phyloP scores from a whole-genome alignment of 1,140 invertebrate species.

The Pogonus chalceus region DNA sequence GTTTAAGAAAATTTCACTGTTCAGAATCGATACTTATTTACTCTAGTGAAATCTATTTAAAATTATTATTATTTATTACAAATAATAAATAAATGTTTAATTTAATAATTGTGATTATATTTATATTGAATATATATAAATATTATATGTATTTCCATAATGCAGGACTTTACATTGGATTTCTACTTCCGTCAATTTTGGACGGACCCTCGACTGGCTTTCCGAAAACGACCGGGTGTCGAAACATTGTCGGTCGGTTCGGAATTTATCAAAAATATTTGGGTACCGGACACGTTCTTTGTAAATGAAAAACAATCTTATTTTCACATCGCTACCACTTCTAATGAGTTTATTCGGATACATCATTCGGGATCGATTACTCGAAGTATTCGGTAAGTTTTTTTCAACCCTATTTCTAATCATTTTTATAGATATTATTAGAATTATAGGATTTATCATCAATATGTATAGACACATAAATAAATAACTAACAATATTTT shows the following conservation, averaged over 20 bases:
- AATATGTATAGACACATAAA: neutral
- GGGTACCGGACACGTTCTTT: constrained; percentile 98
- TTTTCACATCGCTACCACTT: constrained; percentile 95
- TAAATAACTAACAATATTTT: neutral
- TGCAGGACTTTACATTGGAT: constrained; percentile 97
- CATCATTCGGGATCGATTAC: constrained; percentile 89
- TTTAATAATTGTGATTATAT: too few species aligned
- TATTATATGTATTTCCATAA: too few species aligned
- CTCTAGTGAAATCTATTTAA: too few species aligned
- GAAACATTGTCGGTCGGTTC: constrained; percentile 84
- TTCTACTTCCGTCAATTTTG: constrained; percentile 98
- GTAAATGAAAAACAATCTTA: constrained; percentile 97
- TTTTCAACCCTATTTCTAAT: constrained; percentile 15
- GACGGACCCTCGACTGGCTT: constrained; percentile 88
- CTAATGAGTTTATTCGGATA: constrained; percentile 94
- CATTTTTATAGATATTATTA: constrained; percentile 23
- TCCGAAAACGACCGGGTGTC: constrained; percentile 74
- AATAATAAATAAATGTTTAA: too few species aligned
- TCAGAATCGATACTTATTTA: too few species aligned
- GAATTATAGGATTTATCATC: constrained; percentile 26
- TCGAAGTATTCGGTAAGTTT: constrained; percentile 83
- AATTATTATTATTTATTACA: too few species aligned
- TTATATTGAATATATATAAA: too few species aligned
- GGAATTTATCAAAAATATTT: constrained; percentile 94
- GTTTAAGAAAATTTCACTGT: too few species aligned